A percentile compares a stretch with the other conserved stretches of the same genome.
phyloP scores from a whole-genome alignment of 1,140 invertebrate species.

The Ylistrum balloti region DNA sequence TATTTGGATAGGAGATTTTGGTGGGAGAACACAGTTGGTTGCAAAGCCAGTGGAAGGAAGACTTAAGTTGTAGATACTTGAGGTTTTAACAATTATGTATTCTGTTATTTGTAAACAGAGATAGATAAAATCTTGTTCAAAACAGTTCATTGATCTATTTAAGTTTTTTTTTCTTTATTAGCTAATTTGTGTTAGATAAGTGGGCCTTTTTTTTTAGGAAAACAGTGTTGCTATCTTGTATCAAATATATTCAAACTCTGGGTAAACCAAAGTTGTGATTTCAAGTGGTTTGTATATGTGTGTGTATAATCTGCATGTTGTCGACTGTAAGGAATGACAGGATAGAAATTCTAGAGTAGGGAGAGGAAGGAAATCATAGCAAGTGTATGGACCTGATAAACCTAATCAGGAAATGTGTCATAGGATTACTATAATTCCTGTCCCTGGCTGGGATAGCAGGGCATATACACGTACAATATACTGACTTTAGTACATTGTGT shows the following conservation, averaged over 20 bases:
- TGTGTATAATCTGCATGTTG: constrained; percentile 26
- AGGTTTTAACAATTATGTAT: too few relatives aligned
- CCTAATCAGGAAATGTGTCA: constrained; percentile 26
- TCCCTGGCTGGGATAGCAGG: background rate
- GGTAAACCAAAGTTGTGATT: constrained; percentile 11
- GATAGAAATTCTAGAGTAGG: background rate
- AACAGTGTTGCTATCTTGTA: background rate
- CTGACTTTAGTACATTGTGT: too few relatives aligned
- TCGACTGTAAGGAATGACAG: background rate
- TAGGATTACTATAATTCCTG: background rate
- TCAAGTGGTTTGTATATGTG: constrained; percentile 10
- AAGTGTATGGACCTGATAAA: background rate
- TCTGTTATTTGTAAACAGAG: too few relatives aligned
- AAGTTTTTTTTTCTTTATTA: background rate
- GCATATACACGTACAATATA: background rate
- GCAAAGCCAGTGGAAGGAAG: too few relatives aligned
- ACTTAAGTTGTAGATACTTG: too few relatives aligned
- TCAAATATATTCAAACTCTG: background rate
- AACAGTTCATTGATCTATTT: background rate
- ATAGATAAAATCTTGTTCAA: too few relatives aligned
- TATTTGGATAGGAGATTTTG: background rate
- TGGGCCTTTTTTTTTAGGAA: too few relatives aligned
- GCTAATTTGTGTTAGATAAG: too few relatives aligned
- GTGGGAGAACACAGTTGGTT: background rate
- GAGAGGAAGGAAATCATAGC: constrained; percentile 16